Conservation (phyloP, 2,888 invertebrate species). For the Cyclophora albipunctata region DNA sequence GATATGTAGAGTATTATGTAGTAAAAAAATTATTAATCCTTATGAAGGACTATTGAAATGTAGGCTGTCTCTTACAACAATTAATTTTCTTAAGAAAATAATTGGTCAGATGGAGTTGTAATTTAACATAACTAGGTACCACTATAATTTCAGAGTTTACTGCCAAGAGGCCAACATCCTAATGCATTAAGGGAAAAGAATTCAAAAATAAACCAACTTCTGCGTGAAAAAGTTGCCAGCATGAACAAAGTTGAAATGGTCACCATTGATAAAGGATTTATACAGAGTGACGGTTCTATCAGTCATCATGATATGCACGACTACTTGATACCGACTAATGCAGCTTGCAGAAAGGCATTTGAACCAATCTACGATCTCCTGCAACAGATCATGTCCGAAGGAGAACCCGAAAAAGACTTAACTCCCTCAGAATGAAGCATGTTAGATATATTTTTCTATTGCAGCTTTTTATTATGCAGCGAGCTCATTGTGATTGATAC, state of each 20-base stretch:
- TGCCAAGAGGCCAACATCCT: slow-evolving; percentile 91
- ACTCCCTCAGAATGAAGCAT: slow-evolving; percentile 79
- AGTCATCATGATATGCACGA: slow-evolving; percentile 95
- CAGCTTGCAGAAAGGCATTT: slow-evolving; percentile 90
- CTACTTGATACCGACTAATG: slow-evolving; percentile 89
- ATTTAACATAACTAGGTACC: too few species aligned
- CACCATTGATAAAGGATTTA: slow-evolving; percentile 84
- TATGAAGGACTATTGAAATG: too few species aligned
- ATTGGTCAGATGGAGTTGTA: too few species aligned
- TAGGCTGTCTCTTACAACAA: neutral
- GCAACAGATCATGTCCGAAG: slow-evolving; percentile 84
- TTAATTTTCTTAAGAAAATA: neutral
- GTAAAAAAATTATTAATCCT: too few species aligned
- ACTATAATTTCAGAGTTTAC: slow-evolving; percentile 80
- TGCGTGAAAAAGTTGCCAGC: slow-evolving; percentile 78
- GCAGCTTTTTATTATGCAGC: slow-evolving; percentile 53
- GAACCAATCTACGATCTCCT: slow-evolving; percentile 88
- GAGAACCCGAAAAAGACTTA: slow-evolving; percentile 83
- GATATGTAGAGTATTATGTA: neutral
- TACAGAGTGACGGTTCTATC: slow-evolving; percentile 86
- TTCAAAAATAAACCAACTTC: slow-evolving; percentile 81
- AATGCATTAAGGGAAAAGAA: slow-evolving; percentile 88
- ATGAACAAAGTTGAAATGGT: slow-evolving; percentile 85
- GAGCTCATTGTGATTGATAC: slow-evolving; percentile 65
- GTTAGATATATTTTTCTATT: slow-evolving; percentile 22